Conservation (phyloP, 2,888 invertebrate species). For the Salticus scenicus region DNA sequence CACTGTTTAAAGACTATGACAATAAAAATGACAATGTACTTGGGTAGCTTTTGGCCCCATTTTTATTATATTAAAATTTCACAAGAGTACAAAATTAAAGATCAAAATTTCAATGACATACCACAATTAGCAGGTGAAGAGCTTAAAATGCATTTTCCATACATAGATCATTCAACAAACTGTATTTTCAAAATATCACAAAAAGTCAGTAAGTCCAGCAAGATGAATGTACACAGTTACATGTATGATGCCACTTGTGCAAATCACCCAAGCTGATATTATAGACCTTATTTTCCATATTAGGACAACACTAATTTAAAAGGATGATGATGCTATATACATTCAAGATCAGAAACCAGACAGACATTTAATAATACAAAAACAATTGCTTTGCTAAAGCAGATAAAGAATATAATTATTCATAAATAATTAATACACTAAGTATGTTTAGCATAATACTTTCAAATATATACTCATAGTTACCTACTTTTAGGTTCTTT, state of each 20-base stretch:
- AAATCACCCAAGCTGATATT: neutral
- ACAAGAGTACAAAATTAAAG: neutral
- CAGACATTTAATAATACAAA: too few relatives aligned
- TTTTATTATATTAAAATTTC: neutral
- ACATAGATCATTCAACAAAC: neutral
- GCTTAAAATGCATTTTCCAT: neutral
- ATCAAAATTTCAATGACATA: neutral
- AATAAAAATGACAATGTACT: too few relatives aligned
- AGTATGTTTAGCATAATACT: neutral
- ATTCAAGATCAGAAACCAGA: too few relatives aligned
- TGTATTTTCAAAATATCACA: neutral
- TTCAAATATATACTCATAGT: too few relatives aligned
- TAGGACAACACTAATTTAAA: too few relatives aligned
- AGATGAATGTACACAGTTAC: neutral
- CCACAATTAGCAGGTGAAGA: neutral
- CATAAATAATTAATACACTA: too few relatives aligned
- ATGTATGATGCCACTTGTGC: neutral
- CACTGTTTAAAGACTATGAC: too few relatives aligned
- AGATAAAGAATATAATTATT: too few relatives aligned
- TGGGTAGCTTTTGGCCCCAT: conserved; percentile 1
- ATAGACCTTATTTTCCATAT: too few relatives aligned
- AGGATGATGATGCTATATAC: too few relatives aligned
- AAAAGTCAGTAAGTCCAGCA: neutral
- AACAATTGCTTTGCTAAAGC: too few relatives aligned
- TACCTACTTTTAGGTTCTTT: too few relatives aligned